Percentiles rank a stretch among this genome's conserved stretches.
These are phyloP conservation scores for Limosa lapponica DNA, from an alignment of 2,797 vertebrate species.

Conservation along the genomic window DNA sequence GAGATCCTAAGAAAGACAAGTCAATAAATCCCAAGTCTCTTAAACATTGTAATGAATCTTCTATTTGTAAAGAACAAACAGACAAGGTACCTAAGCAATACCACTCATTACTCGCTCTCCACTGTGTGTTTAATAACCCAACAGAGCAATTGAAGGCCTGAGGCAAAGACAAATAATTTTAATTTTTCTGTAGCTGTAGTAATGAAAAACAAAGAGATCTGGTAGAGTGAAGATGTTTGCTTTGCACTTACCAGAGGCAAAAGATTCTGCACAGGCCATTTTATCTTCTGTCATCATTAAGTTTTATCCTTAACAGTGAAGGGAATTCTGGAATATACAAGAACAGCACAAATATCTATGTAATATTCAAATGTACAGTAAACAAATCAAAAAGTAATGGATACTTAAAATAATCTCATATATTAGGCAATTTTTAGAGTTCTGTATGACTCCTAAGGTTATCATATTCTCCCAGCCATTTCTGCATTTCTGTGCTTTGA, in stretches of 20 bases:
- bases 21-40: slow-evolving; percentile 21
- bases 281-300: neutral
- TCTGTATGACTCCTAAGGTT: neutral
- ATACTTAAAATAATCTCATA: neutral
- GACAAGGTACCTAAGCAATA: neutral
- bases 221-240: neutral
- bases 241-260: slow-evolving; percentile 35
- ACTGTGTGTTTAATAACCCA: slow-evolving; percentile 30
- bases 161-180: slow-evolving; percentile 8
- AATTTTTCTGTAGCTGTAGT: slow-evolving; percentile 23
- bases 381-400: neutral
- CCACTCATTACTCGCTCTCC: neutral
- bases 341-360: neutral
- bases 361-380: neutral
- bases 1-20: slow-evolving; percentile 5
- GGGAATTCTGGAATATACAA: neutral
- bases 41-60: neutral
- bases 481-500: neutral
- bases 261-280: slow-evolving; percentile 12
- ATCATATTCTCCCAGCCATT: neutral
- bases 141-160: neutral
- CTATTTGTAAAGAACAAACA: slow-evolving; percentile 31
- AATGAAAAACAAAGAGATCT: slow-evolving; percentile 22
- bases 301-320: neutral
- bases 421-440: neutral